Percentiles rank a stretch among this genome's conserved stretches.
Evolutionary conservation across 2,888 invertebrate genomes (phyloP).

Genomic region (Drosophila peninsularis): DNA sequence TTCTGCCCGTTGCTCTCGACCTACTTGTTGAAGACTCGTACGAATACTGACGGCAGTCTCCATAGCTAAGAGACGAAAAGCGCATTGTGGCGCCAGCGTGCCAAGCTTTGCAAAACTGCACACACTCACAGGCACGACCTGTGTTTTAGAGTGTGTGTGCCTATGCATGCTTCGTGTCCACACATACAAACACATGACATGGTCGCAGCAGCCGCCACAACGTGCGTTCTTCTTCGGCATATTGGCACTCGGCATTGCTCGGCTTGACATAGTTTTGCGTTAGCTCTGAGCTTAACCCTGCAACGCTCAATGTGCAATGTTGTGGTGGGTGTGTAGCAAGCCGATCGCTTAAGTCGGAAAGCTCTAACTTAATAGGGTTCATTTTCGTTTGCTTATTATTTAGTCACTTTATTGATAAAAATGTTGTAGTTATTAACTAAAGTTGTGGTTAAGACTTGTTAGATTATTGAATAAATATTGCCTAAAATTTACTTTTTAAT

Average conservation of each 20-base stretch:
- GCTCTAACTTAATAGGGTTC: background rate
- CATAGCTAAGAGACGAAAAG: constrained; percentile 32
- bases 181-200: constrained; percentile 12
- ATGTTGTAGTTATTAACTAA: too few relatives aligned
- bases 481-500: too few relatives aligned
- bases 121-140: constrained; percentile 4
- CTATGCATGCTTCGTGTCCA: constrained; percentile 12
- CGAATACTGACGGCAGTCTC: constrained; percentile 53
- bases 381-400: background rate
- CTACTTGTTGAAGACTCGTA: constrained; percentile 62
- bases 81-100: constrained; percentile 50
- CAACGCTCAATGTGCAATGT: background rate
- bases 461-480: too few relatives aligned
- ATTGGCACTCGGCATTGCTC: constrained; percentile 32
- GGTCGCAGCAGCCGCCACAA: constrained; percentile 37
- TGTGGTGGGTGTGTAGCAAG: background rate
- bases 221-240: constrained; percentile 52
- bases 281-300: constrained; percentile 38
- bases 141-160: background rate
- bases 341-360: background rate
- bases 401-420: too few relatives aligned
- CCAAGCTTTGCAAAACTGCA: constrained; percentile 44
- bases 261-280: constrained; percentile 28
- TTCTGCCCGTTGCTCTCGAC: constrained; percentile 40
- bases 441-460: too few relatives aligned